Conservation (phyloP, 2,888 invertebrate genomes). For the Colostygia pectinataria region DNA sequence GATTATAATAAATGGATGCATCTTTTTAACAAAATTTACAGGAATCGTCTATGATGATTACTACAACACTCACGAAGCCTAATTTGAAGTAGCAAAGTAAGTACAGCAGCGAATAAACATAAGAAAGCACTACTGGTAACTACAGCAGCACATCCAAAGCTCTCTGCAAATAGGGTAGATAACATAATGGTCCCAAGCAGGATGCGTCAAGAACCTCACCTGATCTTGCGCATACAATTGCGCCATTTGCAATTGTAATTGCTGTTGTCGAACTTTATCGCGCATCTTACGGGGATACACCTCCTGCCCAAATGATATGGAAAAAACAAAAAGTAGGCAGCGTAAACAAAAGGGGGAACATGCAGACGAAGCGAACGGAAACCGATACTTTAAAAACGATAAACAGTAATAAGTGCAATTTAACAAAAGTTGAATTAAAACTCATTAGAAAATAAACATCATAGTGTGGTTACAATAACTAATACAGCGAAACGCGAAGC, state of each 20-base stretch:
- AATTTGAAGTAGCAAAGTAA: conserved; percentile 54
- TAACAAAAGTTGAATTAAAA: conserved; percentile 54
- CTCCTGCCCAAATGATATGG: conserved; percentile 86
- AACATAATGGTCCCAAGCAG: conserved; percentile 67
- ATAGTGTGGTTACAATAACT: conserved; percentile 51
- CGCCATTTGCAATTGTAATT: conserved; percentile 84
- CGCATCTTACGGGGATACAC: conserved; percentile 92
- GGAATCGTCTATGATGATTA: conserved; percentile 10
- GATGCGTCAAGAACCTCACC: conserved; percentile 79
- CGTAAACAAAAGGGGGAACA: conserved; percentile 80
- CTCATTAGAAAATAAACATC: conserved; percentile 52
- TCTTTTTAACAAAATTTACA: conserved; percentile 6
- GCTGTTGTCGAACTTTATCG: conserved; percentile 88
- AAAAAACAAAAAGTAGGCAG: conserved; percentile 82
- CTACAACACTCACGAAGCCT: conserved; percentile 45
- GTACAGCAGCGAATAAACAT: conserved; percentile 53
- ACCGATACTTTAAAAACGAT: conserved; percentile 43
- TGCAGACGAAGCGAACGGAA: conserved; percentile 63
- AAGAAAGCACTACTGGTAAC: conserved; percentile 65
- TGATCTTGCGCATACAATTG: conserved; percentile 81
- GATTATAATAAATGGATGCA: conserved; percentile 23
- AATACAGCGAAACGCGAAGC: conserved; percentile 73
- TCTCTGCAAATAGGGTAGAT: conserved; percentile 53
- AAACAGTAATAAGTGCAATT: conserved; percentile 51
- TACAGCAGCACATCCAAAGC: conserved; percentile 83